Conservation (phyloP, 2,113 vertebrate genomes). For the Macquaria ambigua region DNA sequence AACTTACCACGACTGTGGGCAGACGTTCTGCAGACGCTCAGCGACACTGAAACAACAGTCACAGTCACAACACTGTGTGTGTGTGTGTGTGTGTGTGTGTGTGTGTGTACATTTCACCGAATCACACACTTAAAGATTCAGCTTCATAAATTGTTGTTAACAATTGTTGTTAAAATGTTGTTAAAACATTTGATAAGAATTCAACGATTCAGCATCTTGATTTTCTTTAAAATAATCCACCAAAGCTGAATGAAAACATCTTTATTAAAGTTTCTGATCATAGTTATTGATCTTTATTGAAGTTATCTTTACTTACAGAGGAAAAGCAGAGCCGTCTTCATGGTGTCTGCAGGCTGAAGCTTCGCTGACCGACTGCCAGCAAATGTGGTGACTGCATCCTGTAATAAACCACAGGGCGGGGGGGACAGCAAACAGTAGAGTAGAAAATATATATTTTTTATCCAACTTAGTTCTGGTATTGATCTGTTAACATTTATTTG, state of each 20-base stretch:
- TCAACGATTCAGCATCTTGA: not conserved
- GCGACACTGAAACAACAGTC: conserved; percentile 17
- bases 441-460: no score
- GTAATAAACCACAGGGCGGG: not conserved
- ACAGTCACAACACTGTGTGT: not conserved
- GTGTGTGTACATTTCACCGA: not conserved
- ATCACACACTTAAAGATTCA: not conserved
- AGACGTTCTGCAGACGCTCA: not conserved
- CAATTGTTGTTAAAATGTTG: no score
- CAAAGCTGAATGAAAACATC: no score
- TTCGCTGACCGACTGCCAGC: not conserved
- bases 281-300: not conserved
- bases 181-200: not conserved
- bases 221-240: not conserved
- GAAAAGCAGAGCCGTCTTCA: not conserved
- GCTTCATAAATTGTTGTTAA: not conserved
- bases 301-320: conserved; percentile 43
- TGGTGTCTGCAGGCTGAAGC: conserved; percentile 12
- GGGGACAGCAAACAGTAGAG: not conserved
- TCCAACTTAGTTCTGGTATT: not conserved
- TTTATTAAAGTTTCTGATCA: no score
- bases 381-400: conserved; percentile 2
- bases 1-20: not conserved
- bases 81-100: no score
- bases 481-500: not conserved